Base-by-base conservation (phyloP, 2,113 vertebrate genomes). In the Coturnix japonica region DNA sequence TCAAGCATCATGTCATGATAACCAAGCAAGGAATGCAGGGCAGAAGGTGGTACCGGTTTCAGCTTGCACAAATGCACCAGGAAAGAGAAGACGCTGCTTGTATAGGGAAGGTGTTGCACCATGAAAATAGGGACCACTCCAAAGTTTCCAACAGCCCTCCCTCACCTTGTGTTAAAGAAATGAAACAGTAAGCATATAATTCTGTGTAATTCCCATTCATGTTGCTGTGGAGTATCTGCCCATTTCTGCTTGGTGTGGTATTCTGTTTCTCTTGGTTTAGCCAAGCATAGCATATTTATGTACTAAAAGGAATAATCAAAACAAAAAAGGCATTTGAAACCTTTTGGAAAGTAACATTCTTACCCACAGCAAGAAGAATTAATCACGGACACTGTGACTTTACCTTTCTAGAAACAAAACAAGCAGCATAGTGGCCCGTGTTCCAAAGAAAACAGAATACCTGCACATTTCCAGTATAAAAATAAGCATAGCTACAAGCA, bases 401-500 rank as follows among this genome's bases (percentile, higher is more conserved):
- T 39, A 76, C 69, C 72, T 51, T 35, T 25, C 44, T 47, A 28
- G 87, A 85, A 87, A 59, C 30, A 61, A 84, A 94, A 35, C 25
- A 91, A 88, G 57, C 7, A 83, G 3, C 18, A 21, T 0, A 71
- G 35, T 4, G 4, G 33, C 3, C 70, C 37, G 28, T 30, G 64
- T 74, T 80, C 60, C 49, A 92, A 80, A 87, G 72, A 47, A 94
- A 94, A 85, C 26, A 74, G 57, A 81, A 69, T 64, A 92, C 65
- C 75, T 91, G 35, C 60, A 44, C 12, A 85, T 96, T 89, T 77
- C 84, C 64, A 67, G 30, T 47, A 23, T 44, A 70, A 71, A 87
- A 73, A 43, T 39, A 53, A 80, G 30, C n/a, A 69, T 67, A 82
- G 81, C 46, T 92, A 61, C 69, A 82, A 61, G 92, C 63, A 51